A percentile compares a stretch with the other conserved stretches of the same genome.
phyloP scores from a whole-genome alignment of 2,888 invertebrate genomes.

The Steinernema scapterisci region DNA sequence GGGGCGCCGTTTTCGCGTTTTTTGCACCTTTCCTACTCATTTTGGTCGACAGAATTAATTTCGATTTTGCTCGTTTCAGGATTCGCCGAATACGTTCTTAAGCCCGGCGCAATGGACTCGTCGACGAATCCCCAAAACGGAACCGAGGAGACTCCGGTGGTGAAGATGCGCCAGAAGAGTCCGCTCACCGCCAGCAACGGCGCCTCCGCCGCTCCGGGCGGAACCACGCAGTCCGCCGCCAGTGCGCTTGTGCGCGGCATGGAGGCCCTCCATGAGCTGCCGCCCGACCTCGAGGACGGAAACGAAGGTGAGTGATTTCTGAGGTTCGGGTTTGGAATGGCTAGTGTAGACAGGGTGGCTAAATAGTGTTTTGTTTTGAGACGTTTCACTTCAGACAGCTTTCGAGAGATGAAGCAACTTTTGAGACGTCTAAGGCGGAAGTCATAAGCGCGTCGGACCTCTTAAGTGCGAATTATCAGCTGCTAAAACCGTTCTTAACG shows the following conservation, averaged over 20 bases:
- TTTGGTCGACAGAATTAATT: not conserved
- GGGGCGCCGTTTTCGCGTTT: not conserved
- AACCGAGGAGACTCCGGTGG: slow-evolving; percentile 13
- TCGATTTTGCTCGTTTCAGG: not conserved
- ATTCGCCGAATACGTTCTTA: too few species aligned
- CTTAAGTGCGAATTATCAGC: too few species aligned
- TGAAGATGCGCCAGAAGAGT: slow-evolving; percentile 35
- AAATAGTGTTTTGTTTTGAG: too few species aligned
- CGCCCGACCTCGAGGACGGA: slow-evolving; percentile 56
- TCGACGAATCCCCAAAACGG: not conserved
- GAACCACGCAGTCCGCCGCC: not conserved
- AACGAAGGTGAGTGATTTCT: slow-evolving; percentile 51
- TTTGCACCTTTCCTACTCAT: not conserved
- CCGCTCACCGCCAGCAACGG: slow-evolving; percentile 28
- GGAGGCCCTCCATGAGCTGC: slow-evolving; percentile 57
- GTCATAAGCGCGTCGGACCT: too few species aligned
- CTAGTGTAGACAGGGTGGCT: too few species aligned
- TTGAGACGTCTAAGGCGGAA: too few species aligned
- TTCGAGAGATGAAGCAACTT: too few species aligned
- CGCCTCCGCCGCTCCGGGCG: not conserved
- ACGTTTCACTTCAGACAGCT: too few species aligned
- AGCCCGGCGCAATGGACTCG: not conserved
- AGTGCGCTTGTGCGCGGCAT: slow-evolving; percentile 51
- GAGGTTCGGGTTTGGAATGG: too few species aligned
- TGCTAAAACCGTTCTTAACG: too few species aligned